These are phyloP conservation scores for Champsocephalus gunnari DNA, from an alignment of 2,797 vertebrate species.

Conservation along the genomic window DNA sequence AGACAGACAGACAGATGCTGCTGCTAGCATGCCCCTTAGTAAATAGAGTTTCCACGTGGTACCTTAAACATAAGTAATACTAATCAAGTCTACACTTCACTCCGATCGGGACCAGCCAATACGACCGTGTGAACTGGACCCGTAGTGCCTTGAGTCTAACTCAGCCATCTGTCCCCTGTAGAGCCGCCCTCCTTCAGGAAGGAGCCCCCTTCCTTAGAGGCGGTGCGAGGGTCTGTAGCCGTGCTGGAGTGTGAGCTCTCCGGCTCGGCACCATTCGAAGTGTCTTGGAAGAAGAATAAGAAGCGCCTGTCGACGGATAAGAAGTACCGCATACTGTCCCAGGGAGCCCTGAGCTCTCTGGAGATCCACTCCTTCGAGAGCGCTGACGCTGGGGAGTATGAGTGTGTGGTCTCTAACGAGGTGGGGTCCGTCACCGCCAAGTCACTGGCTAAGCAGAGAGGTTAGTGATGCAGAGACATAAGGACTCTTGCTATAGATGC, in stretches of 20 bases:
- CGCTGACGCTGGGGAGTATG: conserved; percentile 90
- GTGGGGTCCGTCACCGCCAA: conserved; percentile 91
- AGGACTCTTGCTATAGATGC: conserved; percentile 61
- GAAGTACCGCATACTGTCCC: conserved; percentile 89
- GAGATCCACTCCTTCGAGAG: conserved; percentile 93
- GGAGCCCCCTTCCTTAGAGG: conserved; percentile 87
- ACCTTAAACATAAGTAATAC: neutral
- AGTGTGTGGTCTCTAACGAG: conserved; percentile 93
- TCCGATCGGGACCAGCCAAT: too few species aligned
- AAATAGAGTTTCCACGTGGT: neutral
- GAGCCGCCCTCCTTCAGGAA: conserved; percentile 91
- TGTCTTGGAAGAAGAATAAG: conserved; percentile 93
- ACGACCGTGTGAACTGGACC: too few species aligned
- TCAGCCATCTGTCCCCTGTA: conserved; percentile 79
- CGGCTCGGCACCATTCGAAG: conserved; percentile 92
- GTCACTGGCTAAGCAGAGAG: conserved; percentile 90
- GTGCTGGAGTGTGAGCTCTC: conserved; percentile 91
- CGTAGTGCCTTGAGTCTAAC: conserved; percentile 36
- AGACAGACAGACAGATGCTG: neutral
- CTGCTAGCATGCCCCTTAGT: neutral
- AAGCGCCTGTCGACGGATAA: conserved; percentile 90
- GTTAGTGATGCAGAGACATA: conserved; percentile 82
- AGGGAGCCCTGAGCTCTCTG: conserved; percentile 88
- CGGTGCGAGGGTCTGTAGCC: conserved; percentile 89
- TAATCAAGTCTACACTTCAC: too few species aligned